Conservation (phyloP, 2,888 invertebrate genomes). For the Chloromyia formosa region DNA sequence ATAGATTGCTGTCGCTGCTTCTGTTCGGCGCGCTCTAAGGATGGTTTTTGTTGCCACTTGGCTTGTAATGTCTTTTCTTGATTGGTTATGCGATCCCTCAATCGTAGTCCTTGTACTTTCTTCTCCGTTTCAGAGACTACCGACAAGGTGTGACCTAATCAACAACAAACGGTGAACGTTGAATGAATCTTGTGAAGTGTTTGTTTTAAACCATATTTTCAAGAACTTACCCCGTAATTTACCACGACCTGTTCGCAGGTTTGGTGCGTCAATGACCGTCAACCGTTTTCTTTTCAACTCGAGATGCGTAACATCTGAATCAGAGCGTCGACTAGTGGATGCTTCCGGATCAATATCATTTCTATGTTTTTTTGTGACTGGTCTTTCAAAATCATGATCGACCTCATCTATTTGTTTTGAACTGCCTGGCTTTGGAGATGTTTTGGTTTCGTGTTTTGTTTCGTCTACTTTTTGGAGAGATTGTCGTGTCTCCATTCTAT, state of each 20-base stretch:
- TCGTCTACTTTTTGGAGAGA: not conserved
- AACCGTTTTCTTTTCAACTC: constrained; percentile 51
- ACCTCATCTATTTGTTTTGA: not conserved
- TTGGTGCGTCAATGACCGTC: constrained; percentile 56
- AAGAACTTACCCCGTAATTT: constrained; percentile 54
- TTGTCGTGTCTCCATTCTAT: not conserved
- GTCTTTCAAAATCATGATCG: not conserved
- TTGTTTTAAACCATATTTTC: not conserved
- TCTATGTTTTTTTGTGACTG: not conserved
- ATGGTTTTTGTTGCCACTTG: constrained; percentile 58
- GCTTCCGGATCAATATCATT: not conserved
- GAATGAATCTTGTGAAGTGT: not conserved
- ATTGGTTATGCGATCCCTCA: not conserved
- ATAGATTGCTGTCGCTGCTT: constrained; percentile 48
- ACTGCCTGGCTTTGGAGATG: not conserved
- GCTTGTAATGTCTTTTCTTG: constrained; percentile 52
- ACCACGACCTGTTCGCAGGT: constrained; percentile 56
- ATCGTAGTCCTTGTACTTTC: constrained; percentile 40
- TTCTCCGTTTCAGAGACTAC: constrained; percentile 38
- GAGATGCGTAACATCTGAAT: not conserved
- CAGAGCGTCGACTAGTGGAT: not conserved
- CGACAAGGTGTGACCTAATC: too few relatives aligned
- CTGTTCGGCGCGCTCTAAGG: constrained; percentile 50
- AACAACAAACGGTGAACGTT: not conserved
- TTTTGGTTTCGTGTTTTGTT: not conserved